Conservation (phyloP, 2,888 invertebrate genomes). For the Drosophila formosana region DNA sequence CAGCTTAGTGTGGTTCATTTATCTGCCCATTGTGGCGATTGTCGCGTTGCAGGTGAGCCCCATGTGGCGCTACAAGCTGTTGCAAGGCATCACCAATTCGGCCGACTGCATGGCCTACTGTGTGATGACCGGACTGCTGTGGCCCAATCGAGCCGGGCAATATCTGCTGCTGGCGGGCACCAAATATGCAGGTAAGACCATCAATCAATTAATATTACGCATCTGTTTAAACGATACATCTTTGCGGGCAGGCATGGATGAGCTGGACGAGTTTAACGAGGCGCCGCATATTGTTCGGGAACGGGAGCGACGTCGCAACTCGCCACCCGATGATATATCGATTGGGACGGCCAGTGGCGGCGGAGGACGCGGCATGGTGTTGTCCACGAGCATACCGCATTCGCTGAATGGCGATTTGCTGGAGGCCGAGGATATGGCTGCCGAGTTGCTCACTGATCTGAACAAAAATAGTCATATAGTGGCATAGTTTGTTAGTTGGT, state of each 20-base stretch:
- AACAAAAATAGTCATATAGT: constrained; percentile 85
- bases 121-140: constrained; percentile 97
- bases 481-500: constrained; percentile 75
- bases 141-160: constrained; percentile 97
- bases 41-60: constrained; percentile 97
- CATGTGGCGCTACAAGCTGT: constrained; percentile 97
- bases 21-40: constrained; percentile 96
- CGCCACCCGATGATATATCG: constrained; percentile 79
- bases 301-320: constrained; percentile 83
- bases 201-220: no score
- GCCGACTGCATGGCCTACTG: constrained; percentile 98
- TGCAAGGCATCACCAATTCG: constrained; percentile 97
- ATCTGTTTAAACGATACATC: not conserved
- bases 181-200: constrained; percentile 87
- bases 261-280: constrained; percentile 95
- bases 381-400: constrained; percentile 73
- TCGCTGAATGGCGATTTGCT: constrained; percentile 84
- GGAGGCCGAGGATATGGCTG: constrained; percentile 83
- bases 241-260: constrained; percentile 88
- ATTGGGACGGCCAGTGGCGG: constrained; percentile 60
- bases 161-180: constrained; percentile 93
- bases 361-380: constrained; percentile 67
- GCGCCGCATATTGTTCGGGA: constrained; percentile 92
- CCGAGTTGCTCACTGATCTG: constrained; percentile 84
- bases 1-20: constrained; percentile 99